Evolutionary conservation across 2,113 vertebrate species (phyloP), one percentile per base, ranked within the genome.

Genomic region (Glaucomys volans): DNA sequence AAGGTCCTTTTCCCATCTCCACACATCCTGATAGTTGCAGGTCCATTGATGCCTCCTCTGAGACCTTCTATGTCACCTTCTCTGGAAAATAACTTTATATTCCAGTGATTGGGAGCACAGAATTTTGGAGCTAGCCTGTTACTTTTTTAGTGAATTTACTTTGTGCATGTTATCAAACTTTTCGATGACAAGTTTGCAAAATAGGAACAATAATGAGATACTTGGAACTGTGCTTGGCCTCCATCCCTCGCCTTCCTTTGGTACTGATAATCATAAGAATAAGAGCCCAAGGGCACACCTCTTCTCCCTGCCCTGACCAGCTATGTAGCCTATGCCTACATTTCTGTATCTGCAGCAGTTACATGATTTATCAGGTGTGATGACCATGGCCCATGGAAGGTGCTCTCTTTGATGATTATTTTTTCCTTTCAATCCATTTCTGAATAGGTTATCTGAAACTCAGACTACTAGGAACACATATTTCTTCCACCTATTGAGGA

Each of bases 141-240:
- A 54, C 37, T 4, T 69, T 92, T 54, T 82, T 59, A 83, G 64
- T 28, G 79, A 83, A 71, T 10, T 54, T 32, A 84, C 76, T 77
- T 79, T 62, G 28, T 20, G 22, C 75, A 95, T 62, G 81, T 93
- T 64, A 66, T 26, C 14, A n/a, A 91, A 71, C 0, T 2, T 88
- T 82, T 90, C 62, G 84, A 52, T 74, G 59, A 17, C 10, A 62
- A 72, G 28, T 82, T 84, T 96, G n/a, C 83, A 85, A 77, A 95
- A 44, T 20, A 90, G 22, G 1, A 20, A 57, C 32, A 81, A 54
- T 92, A 85, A 50, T 11, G 14, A 92, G 72, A 81, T 72, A 40
- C 57, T 77, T 90, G 52, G 50, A 83, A 69, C 32, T 42, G 5
- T 12, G 10, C 50, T 72, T 90, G 54, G 22, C 47, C 12, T 85